Evolutionary conservation across 2,113 vertebrate genomes (phyloP).

Genomic region (Notarius lentiginosus): DNA sequence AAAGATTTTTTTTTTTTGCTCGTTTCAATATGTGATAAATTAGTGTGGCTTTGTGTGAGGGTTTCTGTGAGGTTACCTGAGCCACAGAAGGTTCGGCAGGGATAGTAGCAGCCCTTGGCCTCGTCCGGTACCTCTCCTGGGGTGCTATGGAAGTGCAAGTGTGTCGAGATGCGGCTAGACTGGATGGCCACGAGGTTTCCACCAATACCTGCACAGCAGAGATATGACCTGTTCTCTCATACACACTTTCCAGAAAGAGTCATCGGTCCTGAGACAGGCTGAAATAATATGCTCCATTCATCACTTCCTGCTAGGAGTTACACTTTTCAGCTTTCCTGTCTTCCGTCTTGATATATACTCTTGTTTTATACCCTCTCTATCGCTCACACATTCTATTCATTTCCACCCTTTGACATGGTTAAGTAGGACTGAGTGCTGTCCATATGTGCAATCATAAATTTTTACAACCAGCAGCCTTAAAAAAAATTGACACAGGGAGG

Average conservation of each 20-base stretch:
- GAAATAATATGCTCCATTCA: constrained; percentile 11
- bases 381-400: background rate
- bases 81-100: constrained; percentile 88
- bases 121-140: constrained; percentile 91
- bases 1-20: background rate
- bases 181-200: constrained; percentile 98
- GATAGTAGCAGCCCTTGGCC: constrained; percentile 86
- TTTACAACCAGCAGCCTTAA: constrained; percentile 22
- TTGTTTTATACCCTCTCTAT: background rate
- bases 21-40: background rate
- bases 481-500: background rate
- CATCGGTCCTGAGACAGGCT: background rate
- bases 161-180: constrained; percentile 95
- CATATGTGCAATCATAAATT: constrained; percentile 39
- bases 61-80: constrained; percentile 76
- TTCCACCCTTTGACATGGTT: background rate
- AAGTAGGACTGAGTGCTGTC: constrained; percentile 30
- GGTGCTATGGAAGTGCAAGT: constrained; percentile 88
- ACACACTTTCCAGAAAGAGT: background rate
- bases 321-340: constrained; percentile 9
- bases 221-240: background rate
- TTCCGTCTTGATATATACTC: background rate
- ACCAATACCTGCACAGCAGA: constrained; percentile 82
- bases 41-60: background rate
- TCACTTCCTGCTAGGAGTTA: background rate